A percentile compares a stretch with the other conserved stretches of the same genome.
Evolutionary conservation across 2,797 vertebrate genomes (phyloP).

Genomic region (Mallotus villosus): DNA sequence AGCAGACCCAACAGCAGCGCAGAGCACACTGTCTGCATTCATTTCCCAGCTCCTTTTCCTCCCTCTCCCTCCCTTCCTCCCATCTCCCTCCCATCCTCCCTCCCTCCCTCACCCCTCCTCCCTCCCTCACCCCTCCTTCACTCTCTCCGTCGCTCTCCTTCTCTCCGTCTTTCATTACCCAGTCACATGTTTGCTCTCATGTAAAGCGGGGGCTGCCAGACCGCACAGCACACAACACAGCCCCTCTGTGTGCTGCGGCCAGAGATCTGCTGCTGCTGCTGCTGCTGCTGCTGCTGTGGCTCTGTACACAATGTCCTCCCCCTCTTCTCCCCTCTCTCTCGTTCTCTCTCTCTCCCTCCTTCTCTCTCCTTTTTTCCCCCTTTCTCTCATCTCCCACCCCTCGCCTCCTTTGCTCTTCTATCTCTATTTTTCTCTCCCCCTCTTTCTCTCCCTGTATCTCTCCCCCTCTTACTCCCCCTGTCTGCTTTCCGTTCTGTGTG

Average conservation of each 20-base stretch:
- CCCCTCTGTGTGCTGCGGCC: neutral
- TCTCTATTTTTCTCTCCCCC: constrained; percentile 13
- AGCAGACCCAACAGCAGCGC: constrained; percentile 16
- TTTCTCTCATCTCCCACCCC: neutral
- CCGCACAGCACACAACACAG: neutral
- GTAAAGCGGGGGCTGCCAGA: constrained; percentile 22
- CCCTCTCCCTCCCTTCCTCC: neutral
- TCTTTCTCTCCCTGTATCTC: constrained; percentile 23
- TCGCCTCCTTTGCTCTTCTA: constrained; percentile 17
- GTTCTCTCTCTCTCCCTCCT: constrained; percentile 1
- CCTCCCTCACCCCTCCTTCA: constrained; percentile 30
- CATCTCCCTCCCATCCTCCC: neutral
- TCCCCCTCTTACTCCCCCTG: neutral
- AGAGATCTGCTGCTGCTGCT: constrained; percentile 18
- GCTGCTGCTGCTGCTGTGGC: neutral
- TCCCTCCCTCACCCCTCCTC: neutral
- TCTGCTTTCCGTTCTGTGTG: neutral
- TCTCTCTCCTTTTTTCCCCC: constrained; percentile 3
- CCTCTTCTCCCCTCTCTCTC: neutral
- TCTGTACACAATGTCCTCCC: neutral
- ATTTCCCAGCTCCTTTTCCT: constrained; percentile 20
- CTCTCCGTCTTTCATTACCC: constrained; percentile 41
- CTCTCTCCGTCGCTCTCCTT: constrained; percentile 20
- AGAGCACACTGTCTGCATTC: constrained; percentile 49
- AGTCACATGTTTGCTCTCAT: constrained; percentile 41